These are phyloP conservation scores for Drosophila hawaiiensis DNA, from an alignment of 2,888 invertebrate genomes.

Conservation along the genomic window DNA sequence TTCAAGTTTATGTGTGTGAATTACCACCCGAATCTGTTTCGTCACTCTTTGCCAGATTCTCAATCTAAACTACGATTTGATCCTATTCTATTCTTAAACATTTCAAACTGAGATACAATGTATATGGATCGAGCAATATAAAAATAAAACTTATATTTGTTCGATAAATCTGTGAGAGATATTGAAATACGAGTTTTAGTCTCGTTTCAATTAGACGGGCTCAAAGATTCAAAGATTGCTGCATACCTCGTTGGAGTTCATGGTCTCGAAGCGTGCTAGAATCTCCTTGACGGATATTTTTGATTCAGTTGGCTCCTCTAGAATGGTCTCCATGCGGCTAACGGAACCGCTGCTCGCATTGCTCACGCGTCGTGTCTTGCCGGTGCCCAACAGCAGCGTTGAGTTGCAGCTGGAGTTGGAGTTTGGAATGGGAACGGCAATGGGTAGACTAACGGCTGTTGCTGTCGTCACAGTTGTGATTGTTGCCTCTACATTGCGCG, in stretches of 20 bases:
- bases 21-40: not conserved
- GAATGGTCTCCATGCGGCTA: constrained; percentile 92
- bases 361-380: constrained; percentile 83
- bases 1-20: not conserved
- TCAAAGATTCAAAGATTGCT: not conserved
- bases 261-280: constrained; percentile 92
- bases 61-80: not conserved
- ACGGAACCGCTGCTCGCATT: constrained; percentile 86
- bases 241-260: constrained; percentile 85
- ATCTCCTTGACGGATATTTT: constrained; percentile 94
- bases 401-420: constrained; percentile 7
- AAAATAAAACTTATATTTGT: not conserved
- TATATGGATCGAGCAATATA: not conserved
- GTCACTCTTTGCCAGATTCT: not conserved
- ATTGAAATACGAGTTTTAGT: not conserved
- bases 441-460: constrained; percentile 22
- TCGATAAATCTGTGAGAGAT: not conserved
- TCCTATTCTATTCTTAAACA: no score
- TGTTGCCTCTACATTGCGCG: not conserved
- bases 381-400: constrained; percentile 41
- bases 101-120: not conserved
- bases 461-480: constrained; percentile 12
- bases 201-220: not conserved
- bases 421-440: constrained; percentile 31
- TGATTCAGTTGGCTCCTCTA: constrained; percentile 91